A percentile compares a stretch with the other conserved stretches of the same genome.
Conservation (phyloP, 2,888 invertebrate genomes). For the Rhagonycha fulva region DNA sequence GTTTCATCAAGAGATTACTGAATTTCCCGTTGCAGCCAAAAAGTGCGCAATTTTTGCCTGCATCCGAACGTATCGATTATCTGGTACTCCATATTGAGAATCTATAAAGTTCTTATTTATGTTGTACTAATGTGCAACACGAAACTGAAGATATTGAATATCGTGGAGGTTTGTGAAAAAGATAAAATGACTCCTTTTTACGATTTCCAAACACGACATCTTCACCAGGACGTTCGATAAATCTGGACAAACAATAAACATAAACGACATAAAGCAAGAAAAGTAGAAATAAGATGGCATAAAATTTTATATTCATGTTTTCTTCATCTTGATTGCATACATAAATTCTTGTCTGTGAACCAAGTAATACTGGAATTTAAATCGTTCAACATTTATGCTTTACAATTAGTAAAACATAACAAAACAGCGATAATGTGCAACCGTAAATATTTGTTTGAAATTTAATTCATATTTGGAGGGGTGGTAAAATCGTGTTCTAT, state of each 20-base stretch:
- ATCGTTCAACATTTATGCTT: not conserved
- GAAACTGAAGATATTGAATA: not conserved
- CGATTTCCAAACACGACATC: constrained; percentile 14
- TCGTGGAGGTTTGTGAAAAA: not conserved
- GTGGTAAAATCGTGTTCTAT: constrained; percentile 33
- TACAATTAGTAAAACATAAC: constrained; percentile 11
- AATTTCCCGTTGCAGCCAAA: not conserved
- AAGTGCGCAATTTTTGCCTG: not conserved
- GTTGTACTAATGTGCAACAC: not conserved
- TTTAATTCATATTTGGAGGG: constrained; percentile 13
- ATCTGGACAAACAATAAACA: constrained; percentile 8
- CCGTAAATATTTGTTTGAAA: constrained; percentile 11
- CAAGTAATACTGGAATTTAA: not conserved
- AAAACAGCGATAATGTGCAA: constrained; percentile 41
- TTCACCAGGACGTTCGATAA: not conserved
- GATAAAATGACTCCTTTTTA: constrained; percentile 1
- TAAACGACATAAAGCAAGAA: constrained; percentile 37
- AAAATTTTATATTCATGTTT: constrained; percentile 19
- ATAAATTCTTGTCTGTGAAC: constrained; percentile 26
- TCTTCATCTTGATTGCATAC: constrained; percentile 34
- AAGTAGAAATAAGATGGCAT: constrained; percentile 46
- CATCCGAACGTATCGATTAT: not conserved
- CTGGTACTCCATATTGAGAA: not conserved
- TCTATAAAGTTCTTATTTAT: not conserved
- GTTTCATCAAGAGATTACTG: not conserved